phyloP scores from a whole-genome alignment of 2,888 invertebrate species.

The Hermodice carunculata region DNA sequence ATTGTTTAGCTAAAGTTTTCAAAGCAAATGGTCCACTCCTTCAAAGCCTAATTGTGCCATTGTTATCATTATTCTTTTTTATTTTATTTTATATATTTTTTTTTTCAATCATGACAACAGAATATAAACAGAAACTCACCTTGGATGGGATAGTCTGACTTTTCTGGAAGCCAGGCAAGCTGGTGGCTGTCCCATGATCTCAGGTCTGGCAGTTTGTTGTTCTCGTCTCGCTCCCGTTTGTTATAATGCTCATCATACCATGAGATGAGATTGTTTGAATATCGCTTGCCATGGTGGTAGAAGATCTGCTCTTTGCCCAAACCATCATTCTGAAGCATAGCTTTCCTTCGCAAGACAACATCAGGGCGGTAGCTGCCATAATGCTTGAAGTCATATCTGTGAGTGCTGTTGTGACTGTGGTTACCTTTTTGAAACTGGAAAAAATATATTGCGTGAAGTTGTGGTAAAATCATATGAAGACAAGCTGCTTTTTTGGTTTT shows the following conservation, averaged over 20 bases:
- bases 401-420: conserved; percentile 59
- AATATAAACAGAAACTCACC: conserved; percentile 45
- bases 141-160: conserved; percentile 63
- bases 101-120: neutral
- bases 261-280: conserved; percentile 63
- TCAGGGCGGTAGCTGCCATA: conserved; percentile 56
- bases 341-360: conserved; percentile 57
- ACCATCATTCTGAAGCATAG: conserved; percentile 57
- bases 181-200: conserved; percentile 62
- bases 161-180: conserved; percentile 65
- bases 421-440: conserved; percentile 59
- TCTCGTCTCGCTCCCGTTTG: conserved; percentile 57
- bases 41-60: no score
- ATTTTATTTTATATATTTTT: neutral
- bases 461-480: no score
- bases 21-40: no score
- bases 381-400: conserved; percentile 60
- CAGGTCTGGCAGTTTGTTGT: conserved; percentile 50
- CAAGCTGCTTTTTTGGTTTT: no score
- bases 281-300: conserved; percentile 64
- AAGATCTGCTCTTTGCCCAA: conserved; percentile 59
- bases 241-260: conserved; percentile 67
- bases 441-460: no score
- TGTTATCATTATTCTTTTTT: neutral
- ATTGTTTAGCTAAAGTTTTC: no score